These are phyloP conservation scores for Bombus waltoni DNA, from an alignment of 1,140 invertebrate species.

Conservation along the genomic window DNA sequence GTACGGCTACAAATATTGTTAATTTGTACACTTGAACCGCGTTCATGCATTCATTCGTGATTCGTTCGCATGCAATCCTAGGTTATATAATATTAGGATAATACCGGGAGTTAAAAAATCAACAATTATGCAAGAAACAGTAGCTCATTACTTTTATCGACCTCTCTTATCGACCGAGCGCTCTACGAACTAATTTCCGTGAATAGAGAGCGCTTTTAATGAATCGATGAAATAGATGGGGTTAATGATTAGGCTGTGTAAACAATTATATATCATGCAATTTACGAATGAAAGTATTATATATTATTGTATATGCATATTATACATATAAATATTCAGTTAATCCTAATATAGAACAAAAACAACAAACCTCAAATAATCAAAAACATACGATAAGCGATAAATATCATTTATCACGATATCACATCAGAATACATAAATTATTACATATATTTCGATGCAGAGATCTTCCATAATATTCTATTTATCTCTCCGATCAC, in stretches of 20 bases:
- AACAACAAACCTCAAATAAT: too few relatives aligned
- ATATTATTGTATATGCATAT: too few relatives aligned
- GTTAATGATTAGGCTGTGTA: neutral
- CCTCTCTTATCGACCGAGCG: neutral
- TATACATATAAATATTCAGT: too few relatives aligned
- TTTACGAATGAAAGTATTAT: too few relatives aligned
- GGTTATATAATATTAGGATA: slow-evolving; percentile 11
- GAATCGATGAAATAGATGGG: neutral
- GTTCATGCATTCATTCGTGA: neutral
- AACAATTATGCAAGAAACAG: neutral
- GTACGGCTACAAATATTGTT: neutral
- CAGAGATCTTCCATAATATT: too few relatives aligned
- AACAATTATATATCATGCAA: neutral
- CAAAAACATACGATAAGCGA: too few relatives aligned
- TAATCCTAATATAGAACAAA: too few relatives aligned
- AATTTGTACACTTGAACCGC: slow-evolving; percentile 11
- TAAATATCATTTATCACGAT: too few relatives aligned
- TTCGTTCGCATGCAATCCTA: slow-evolving; percentile 7
- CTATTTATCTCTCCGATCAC: too few relatives aligned
- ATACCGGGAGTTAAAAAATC: neutral
- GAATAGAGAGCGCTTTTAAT: neutral
- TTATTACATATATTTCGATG: too few relatives aligned
- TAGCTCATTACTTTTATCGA: neutral
- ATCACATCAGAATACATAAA: too few relatives aligned
- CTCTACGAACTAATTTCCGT: neutral